These are phyloP conservation scores for Neostethus bicornis DNA, from an alignment of 2,797 vertebrate genomes.

Conservation along the genomic window DNA sequence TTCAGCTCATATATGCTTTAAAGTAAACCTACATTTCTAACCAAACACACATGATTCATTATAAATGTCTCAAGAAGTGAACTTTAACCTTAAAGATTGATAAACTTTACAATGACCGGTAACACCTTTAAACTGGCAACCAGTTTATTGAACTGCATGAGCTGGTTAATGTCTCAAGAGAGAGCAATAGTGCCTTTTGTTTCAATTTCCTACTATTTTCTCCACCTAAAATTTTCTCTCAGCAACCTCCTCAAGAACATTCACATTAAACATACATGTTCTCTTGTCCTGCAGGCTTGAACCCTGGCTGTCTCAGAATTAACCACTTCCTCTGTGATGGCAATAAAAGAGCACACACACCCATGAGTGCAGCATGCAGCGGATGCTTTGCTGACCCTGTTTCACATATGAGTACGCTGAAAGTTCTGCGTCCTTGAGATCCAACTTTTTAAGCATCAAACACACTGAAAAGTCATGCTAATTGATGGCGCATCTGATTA, in stretches of 20 bases:
- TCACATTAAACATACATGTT: constrained; percentile 29
- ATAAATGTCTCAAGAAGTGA: neutral
- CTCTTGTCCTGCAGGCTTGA: constrained; percentile 43
- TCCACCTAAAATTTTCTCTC: neutral
- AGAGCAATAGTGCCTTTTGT: neutral
- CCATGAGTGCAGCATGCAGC: constrained; percentile 22
- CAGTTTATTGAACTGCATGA: neutral
- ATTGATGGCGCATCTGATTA: constrained; percentile 94
- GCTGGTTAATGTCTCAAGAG: neutral
- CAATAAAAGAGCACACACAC: constrained; percentile 56
- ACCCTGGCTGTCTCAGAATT: constrained; percentile 56
- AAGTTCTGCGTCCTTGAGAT: constrained; percentile 87
- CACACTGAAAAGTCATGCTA: constrained; percentile 83
- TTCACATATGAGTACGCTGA: constrained; percentile 43
- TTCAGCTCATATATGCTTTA: neutral
- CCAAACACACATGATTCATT: neutral
- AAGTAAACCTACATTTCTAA: neutral
- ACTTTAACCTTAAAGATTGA: neutral
- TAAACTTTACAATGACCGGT: neutral
- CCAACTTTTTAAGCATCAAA: constrained; percentile 85
- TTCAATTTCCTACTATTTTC: neutral
- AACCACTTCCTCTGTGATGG: constrained; percentile 71
- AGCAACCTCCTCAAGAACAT: constrained; percentile 16
- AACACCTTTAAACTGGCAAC: neutral
- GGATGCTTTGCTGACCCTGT: constrained; percentile 28